Conservation (phyloP, 2,113 vertebrate species). For the Motacilla alba region DNA sequence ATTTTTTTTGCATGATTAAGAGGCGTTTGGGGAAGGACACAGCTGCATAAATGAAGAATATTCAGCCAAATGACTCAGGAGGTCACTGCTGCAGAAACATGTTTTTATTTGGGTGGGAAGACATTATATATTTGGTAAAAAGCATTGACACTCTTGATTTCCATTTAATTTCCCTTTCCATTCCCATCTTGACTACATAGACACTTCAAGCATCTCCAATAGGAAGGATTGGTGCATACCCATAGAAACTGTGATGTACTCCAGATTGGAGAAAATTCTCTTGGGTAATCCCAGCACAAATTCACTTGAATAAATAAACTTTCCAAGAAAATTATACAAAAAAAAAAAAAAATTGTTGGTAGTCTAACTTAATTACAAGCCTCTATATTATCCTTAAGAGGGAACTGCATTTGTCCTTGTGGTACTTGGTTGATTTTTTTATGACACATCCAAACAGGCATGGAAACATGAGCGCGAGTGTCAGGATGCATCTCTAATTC, state of each 20-base stretch:
- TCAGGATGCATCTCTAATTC: background rate
- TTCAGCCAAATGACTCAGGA: background rate
- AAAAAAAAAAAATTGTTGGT: background rate
- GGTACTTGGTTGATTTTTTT: background rate
- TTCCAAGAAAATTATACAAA: background rate
- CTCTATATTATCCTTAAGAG: background rate
- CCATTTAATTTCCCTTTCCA: background rate
- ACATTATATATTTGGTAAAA: background rate
- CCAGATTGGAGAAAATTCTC: background rate
- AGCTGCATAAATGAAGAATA: conserved; percentile 46
- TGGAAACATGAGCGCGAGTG: accelerated
- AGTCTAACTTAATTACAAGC: background rate
- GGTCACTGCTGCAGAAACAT: background rate
- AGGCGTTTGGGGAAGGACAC: background rate
- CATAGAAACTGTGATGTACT: background rate
- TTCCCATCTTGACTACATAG: background rate
- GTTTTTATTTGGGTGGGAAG: conserved; percentile 17
- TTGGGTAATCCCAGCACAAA: background rate
- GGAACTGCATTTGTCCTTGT: background rate
- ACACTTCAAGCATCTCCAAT: background rate
- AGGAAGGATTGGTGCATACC: background rate
- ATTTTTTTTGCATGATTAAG: conserved; percentile 17
- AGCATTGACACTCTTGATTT: background rate
- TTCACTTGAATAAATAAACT: background rate
- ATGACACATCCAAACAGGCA: background rate